Conservation (phyloP, 1,140 invertebrate genomes). For the Hyles vespertilio region DNA sequence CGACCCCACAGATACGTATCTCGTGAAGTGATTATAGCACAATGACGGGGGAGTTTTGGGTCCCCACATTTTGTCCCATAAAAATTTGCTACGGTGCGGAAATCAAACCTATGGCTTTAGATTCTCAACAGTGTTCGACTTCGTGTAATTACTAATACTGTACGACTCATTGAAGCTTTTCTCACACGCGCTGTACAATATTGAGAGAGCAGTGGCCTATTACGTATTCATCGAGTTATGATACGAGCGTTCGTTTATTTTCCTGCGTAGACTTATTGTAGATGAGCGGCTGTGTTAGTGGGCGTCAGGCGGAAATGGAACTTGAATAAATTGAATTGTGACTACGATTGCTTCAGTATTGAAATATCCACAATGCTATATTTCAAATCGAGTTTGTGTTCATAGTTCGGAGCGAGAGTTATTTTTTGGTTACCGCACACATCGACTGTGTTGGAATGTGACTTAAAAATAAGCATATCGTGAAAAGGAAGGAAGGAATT, state of each 20-base stretch:
- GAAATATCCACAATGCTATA: constrained; percentile 16
- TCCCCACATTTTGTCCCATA: no score
- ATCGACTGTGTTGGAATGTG: background rate
- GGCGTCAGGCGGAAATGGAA: constrained; percentile 41
- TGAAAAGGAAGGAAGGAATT: background rate
- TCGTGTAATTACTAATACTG: no score
- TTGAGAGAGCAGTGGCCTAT: constrained; percentile 27
- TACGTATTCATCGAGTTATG: constrained; percentile 44
- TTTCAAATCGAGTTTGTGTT: constrained; percentile 1
- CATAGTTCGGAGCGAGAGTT: background rate
- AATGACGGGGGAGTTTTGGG: no score
- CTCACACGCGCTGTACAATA: constrained; percentile 9
- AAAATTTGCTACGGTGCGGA: no score
- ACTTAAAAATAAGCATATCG: background rate
- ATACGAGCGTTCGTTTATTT: constrained; percentile 42
- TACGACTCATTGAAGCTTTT: no score
- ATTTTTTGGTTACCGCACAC: background rate
- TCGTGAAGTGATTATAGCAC: no score
- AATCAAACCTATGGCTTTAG: no score
- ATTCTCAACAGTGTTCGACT: no score
- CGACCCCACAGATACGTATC: no score
- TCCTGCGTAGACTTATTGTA: constrained; percentile 22
- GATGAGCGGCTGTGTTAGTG: constrained; percentile 31
- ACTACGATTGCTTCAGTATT: constrained; percentile 40
- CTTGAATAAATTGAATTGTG: constrained; percentile 56